Evolutionary conservation across 2,113 vertebrate species (phyloP), one percentile per base, ranked within the genome.

Genomic region (Steatornis caripensis): DNA sequence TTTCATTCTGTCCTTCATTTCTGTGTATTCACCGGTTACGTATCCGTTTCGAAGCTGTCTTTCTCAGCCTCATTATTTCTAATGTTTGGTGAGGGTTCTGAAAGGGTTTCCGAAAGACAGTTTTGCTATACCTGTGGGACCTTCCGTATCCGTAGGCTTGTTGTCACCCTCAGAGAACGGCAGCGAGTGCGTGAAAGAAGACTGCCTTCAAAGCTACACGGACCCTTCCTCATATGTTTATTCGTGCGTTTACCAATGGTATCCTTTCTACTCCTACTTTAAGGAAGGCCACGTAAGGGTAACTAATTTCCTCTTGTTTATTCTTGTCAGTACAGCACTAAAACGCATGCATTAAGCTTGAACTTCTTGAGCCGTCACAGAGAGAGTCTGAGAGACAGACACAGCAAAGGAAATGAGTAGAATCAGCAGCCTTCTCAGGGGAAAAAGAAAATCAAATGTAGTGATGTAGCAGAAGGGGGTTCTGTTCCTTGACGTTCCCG

Each of bases 121-220:
- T 22, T 41, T 54, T 43, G 11, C 9, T 74, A 6, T 54, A 24
- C 12, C 39, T 16, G 6, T 21, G 15, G 23, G 12, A 60, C 34
- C 34, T 68, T 48, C 32, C 34, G n/a, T 27, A 61, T 53, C 15
- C 7, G 3, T 7, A 15, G 30, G 15, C 21, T 43, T 32, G 3
- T 51, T 55, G 43, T 39, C 65, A n/a, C n/a, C 49, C 70, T 61
- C 65, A 53, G 39, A 57, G 13, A 39, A 24, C 36, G 16, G 6
- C 49, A 87, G 20, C 12, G 61, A 48, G 26, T 5, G 12, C 0
- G 0, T 53, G 60, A 57, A 53, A 90, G 46, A 45, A 5, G 0
- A 51, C 51, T 78, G 78, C 46, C 49, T 78, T 55, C 57, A 74
- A 53, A 88, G 46, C 34, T 57, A 18, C 54, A 34, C 18, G 23